Evolutionary conservation across 30 jellyfish, hydroid and myxozoan species (phyloP), one percentile per base, ranked within the genome.

Genomic region (Nemopilema nomurai): DNA sequence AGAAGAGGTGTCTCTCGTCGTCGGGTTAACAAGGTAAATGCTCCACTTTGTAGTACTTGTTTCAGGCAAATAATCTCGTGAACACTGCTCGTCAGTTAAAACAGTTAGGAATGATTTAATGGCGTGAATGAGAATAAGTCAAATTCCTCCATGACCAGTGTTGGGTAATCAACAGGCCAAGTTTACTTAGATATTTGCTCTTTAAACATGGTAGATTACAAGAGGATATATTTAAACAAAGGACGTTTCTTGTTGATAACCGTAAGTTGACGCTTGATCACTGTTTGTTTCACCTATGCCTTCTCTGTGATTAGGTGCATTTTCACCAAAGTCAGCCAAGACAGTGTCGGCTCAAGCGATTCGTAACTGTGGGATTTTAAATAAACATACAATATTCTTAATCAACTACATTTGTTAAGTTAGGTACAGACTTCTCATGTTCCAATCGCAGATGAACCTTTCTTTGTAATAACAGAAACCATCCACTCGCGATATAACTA

Each of bases 161-260:
- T 30, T 31, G 27, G 70, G 70, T 69, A 73, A 73, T 41, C 57
- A 73, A 73, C 50, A 18, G 24, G 83, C 83, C 24, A 73, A 18
- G 68, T 70, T 73, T 22, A 69, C 70, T 67, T 67, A 49, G 70
- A 73, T 73, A 49, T 73, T 73, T 73, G 53, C 83, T 49, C 53
- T 31, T 19, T 18, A 69, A 31, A 67, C 22, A 31, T 73, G 51
- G 4, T 21, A 33, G 83, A 30, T 73, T 73, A 73, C 49, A 31
- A 31, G 31, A 6, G 26, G 83, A 31, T 73, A 73, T 22, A 8
- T 19, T 7, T 18, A 31, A 49, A 73, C 83, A 73, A 73, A 30
- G 70, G 18, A 33, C 71, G 1, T 41, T 73, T 71, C 83, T 73
- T 73, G 22, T 21, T 49, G 18, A 29, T 6, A 73, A 67, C 57